Conservation (phyloP, 2,888 invertebrate genomes). For the Sinohyriopsis cumingii region DNA sequence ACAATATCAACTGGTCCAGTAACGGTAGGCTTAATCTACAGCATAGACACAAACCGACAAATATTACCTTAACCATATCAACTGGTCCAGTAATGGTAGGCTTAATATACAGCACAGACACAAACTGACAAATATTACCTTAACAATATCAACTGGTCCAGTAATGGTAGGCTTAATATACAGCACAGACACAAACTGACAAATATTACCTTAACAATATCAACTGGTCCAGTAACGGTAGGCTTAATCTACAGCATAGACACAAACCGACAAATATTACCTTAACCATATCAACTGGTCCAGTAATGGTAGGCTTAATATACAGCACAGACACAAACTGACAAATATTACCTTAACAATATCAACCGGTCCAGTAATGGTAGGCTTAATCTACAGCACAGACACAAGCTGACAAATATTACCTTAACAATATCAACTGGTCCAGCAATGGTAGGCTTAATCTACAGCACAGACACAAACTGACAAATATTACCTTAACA, state of each 20-base stretch:
- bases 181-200: background rate
- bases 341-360: slow-evolving; percentile 78
- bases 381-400: too few species aligned
- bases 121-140: slow-evolving; percentile 71
- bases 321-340: background rate
- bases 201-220: slow-evolving; percentile 78
- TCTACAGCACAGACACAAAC: background rate
- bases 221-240: too few species aligned
- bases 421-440: slow-evolving; percentile 81
- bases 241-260: too few species aligned
- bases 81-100: too few species aligned
- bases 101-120: background rate
- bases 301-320: too few species aligned
- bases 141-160: slow-evolving; percentile 81
- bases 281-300: slow-evolving; percentile 82
- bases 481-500: slow-evolving; percentile 76
- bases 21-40: too few species aligned
- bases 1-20: slow-evolving; percentile 82
- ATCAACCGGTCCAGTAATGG: too few species aligned
- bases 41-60: background rate
- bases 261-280: slow-evolving; percentile 56
- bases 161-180: too few species aligned
- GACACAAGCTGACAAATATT: slow-evolving; percentile 15
- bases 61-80: slow-evolving; percentile 79
- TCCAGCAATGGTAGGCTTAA: too few species aligned